Evolutionary conservation across 2,797 vertebrate genomes (phyloP).

Genomic region (Lutjanus argentimaculatus): DNA sequence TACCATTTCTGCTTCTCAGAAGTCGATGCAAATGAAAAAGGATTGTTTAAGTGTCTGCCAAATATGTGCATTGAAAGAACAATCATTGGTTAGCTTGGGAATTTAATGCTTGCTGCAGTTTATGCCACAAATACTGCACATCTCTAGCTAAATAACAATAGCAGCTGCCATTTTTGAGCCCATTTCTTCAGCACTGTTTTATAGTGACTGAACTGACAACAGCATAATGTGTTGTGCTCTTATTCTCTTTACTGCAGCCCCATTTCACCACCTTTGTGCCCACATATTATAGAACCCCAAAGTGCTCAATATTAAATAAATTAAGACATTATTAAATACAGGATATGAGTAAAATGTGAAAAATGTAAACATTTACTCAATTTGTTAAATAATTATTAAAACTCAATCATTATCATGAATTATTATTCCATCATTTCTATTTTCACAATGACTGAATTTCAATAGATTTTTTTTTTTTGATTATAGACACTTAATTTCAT

Average conservation of each 20-base stretch:
- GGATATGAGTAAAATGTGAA: neutral
- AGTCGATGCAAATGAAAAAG: neutral
- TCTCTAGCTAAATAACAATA: neutral
- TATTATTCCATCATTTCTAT: neutral
- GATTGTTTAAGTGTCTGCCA: constrained; percentile 1
- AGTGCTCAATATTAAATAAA: neutral
- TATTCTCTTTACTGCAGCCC: neutral
- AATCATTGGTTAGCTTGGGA: neutral
- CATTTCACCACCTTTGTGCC: neutral
- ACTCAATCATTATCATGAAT: neutral
- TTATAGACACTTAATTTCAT: no score
- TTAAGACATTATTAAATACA: neutral
- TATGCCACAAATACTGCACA: neutral
- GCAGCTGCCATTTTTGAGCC: neutral
- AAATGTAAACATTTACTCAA: neutral
- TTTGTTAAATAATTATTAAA: neutral
- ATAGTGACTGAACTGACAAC: neutral
- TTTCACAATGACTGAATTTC: neutral
- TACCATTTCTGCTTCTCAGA: neutral
- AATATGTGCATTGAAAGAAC: neutral
- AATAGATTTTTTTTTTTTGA: no score
- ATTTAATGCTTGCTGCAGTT: neutral
- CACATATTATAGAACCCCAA: neutral
- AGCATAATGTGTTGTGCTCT: neutral
- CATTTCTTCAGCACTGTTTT: constrained; percentile 1